Conservation (phyloP, 1,140 invertebrate genomes). For the Platyscapa corneri region DNA sequence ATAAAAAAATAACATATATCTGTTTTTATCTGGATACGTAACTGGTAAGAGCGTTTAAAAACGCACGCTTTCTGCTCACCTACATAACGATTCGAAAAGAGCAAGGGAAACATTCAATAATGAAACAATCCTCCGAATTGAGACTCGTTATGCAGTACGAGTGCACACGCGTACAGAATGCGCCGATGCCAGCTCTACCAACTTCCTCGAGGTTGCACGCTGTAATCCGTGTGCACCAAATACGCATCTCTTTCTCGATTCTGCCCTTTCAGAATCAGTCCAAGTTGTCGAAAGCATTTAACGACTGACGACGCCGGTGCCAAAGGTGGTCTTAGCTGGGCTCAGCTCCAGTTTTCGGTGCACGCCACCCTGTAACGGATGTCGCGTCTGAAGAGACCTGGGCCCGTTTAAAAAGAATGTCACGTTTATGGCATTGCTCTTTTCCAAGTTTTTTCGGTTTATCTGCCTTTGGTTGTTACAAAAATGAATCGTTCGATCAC, state of each 20-base stretch:
- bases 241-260: not conserved
- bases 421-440: not conserved
- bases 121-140: not conserved
- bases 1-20: not conserved
- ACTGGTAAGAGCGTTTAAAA: no score
- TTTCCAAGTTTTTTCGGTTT: not conserved
- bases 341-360: not conserved
- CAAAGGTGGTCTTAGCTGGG: not conserved
- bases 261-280: not conserved
- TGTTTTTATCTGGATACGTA: not conserved
- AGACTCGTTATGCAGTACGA: not conserved
- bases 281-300: conserved; percentile 26
- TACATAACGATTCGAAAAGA: not conserved
- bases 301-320: not conserved
- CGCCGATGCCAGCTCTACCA: no score
- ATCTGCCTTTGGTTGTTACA: no score
- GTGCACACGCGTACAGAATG: no score
- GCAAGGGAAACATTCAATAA: not conserved
- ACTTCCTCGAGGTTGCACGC: no score
- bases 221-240: not conserved
- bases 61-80: not conserved
- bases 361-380: conserved; percentile 19
- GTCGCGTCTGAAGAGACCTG: not conserved
- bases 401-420: not conserved
- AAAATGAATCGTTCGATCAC: no score